Conservation (phyloP, 2,888 invertebrate genomes). For the Siphlonurus alternatus region DNA sequence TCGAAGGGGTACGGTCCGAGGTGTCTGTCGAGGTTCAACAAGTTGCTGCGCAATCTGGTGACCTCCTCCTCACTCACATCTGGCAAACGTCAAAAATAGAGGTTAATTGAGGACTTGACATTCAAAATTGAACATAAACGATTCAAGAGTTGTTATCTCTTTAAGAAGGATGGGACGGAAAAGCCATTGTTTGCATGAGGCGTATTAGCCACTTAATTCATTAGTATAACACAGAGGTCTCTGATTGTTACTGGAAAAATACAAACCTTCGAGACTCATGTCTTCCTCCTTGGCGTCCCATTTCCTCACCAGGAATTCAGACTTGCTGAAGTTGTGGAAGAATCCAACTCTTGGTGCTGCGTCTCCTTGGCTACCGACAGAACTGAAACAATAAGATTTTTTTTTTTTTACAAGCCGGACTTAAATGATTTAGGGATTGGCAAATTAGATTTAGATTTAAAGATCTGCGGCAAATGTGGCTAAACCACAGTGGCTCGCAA, state of each 20-base stretch:
- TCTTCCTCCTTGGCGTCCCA: constrained; percentile 74
- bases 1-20: constrained; percentile 88
- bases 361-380: constrained; percentile 35
- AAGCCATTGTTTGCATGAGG: neutral
- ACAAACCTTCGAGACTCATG: constrained; percentile 31
- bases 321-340: constrained; percentile 62
- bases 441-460: too few relatives aligned
- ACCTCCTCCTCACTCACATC: constrained; percentile 47
- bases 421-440: too few relatives aligned
- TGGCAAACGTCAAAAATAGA: constrained; percentile 15
- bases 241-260: neutral
- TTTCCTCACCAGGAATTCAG: constrained; percentile 70
- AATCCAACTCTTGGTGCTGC: constrained; percentile 65
- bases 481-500: too few relatives aligned
- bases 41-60: constrained; percentile 45
- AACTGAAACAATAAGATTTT: constrained; percentile 25
- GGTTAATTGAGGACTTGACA: too few relatives aligned
- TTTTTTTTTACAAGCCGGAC: neutral
- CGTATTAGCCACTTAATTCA: neutral
- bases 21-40: constrained; percentile 54
- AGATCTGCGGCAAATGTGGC: too few relatives aligned
- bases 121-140: too few relatives aligned
- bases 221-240: neutral
- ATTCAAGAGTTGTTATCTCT: too few relatives aligned
- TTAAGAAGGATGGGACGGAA: too few relatives aligned